Percentiles rank a stretch among this genome's conserved stretches.
Evolutionary conservation across 2,888 invertebrate species (phyloP).

Genomic region (Ischnus inquisitorius): DNA sequence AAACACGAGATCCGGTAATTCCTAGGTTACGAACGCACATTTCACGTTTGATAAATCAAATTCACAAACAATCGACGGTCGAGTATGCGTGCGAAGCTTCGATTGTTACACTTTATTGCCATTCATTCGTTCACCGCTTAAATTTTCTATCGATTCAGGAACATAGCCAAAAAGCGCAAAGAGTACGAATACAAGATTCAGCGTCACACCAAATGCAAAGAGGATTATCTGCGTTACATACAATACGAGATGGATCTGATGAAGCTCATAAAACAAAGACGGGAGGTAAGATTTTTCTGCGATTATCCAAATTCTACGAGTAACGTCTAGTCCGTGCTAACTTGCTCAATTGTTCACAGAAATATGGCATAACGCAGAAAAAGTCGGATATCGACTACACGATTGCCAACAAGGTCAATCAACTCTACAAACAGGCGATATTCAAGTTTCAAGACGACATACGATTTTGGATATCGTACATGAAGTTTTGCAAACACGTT

Average conservation of each 20-base stretch:
- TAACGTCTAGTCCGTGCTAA: neutral
- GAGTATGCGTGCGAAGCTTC: too few relatives aligned
- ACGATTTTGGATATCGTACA: constrained; percentile 91
- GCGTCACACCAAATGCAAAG: constrained; percentile 89
- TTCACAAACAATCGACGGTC: neutral
- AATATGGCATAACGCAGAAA: constrained; percentile 87
- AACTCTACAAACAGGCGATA: constrained; percentile 90
- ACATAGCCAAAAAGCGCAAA: constrained; percentile 90
- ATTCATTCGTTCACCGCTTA: neutral
- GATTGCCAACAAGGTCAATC: constrained; percentile 90
- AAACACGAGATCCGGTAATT: constrained; percentile 90
- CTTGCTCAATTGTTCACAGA: constrained; percentile 77
- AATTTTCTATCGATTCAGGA: constrained; percentile 83
- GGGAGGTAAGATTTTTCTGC: constrained; percentile 84
- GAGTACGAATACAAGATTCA: constrained; percentile 92
- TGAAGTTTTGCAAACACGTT: constrained; percentile 92
- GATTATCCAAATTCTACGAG: neutral
- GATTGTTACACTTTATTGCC: neutral
- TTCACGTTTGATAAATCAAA: constrained; percentile 5
- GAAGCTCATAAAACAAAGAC: constrained; percentile 88
- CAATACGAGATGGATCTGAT: constrained; percentile 90
- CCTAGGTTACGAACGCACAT: constrained; percentile 62
- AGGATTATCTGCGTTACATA: constrained; percentile 90
- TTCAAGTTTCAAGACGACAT: constrained; percentile 90
- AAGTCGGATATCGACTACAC: constrained; percentile 89